phyloP scores from a whole-genome alignment of 1,140 invertebrate genomes.

The Eumeta japonica region DNA sequence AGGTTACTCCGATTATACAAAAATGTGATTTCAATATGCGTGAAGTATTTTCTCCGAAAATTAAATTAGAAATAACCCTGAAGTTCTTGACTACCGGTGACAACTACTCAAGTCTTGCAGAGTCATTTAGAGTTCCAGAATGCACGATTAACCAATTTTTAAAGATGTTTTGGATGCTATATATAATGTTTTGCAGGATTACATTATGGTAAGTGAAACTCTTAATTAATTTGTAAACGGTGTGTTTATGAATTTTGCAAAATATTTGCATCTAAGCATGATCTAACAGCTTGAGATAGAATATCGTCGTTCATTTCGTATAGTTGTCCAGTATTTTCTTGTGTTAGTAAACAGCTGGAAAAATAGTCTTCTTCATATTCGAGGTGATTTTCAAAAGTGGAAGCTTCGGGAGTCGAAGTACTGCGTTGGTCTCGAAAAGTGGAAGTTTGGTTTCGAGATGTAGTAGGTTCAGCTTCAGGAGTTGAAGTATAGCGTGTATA shows the following conservation, averaged over 20 bases:
- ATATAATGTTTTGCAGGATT: slow-evolving; percentile 2
- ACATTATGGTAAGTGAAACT: slow-evolving; percentile 2
- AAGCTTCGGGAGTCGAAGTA: neutral
- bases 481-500: slow-evolving; percentile 1
- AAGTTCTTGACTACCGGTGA: slow-evolving; percentile 3
- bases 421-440: neutral
- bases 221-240: neutral
- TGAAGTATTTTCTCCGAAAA: slow-evolving; percentile 1
- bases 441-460: neutral
- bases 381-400: neutral
- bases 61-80: slow-evolving; percentile 3
- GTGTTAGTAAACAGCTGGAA: neutral
- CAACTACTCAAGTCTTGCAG: slow-evolving; percentile 3
- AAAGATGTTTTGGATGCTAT: slow-evolving; percentile 3
- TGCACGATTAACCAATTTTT: neutral
- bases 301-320: neutral
- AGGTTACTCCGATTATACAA: slow-evolving; percentile 1
- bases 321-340: neutral
- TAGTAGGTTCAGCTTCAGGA: neutral
- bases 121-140: slow-evolving; percentile 3
- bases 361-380: slow-evolving; percentile 1
- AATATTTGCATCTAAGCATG: slow-evolving; percentile 1
- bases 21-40: slow-evolving; percentile 3
- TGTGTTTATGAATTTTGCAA: neutral
- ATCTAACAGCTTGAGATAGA: slow-evolving; percentile 1